These are phyloP conservation scores for Dinomys branickii DNA, from an alignment of 2,113 vertebrate genomes.

Conservation along the genomic window DNA sequence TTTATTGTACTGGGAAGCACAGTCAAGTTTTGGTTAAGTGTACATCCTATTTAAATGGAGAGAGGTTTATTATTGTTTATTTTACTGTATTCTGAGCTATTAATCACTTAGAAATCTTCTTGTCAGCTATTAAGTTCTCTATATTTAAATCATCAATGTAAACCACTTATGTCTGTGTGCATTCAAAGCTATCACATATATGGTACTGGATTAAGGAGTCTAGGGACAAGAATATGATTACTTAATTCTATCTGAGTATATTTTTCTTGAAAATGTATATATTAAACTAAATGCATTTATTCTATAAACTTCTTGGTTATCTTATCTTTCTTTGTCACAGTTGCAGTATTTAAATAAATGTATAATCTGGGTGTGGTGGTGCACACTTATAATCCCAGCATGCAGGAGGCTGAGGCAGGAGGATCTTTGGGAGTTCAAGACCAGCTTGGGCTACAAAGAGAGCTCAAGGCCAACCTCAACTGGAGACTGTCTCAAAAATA, in stretches of 20 bases:
- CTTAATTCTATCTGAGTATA: background rate
- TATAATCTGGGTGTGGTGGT: too few relatives aligned
- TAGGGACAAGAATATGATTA: background rate
- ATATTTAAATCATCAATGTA: background rate
- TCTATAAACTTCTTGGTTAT: background rate
- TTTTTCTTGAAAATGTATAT: constrained; percentile 6
- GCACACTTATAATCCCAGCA: too few relatives aligned
- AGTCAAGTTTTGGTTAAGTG: background rate
- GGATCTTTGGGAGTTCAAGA: too few relatives aligned
- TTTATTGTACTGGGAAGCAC: background rate
- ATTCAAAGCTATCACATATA: background rate
- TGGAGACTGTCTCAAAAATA: too few relatives aligned
- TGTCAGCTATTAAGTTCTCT: background rate
- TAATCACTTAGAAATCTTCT: background rate
- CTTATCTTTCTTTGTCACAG: background rate
- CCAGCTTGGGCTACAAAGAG: too few relatives aligned
- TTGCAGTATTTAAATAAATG: background rate
- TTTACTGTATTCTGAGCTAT: background rate
- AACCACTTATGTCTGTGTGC: background rate
- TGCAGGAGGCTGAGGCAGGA: too few relatives aligned
- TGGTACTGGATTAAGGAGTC: background rate
- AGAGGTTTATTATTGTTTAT: background rate
- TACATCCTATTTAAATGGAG: background rate
- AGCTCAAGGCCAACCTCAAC: too few relatives aligned
- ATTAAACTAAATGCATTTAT: background rate